phyloP scores from a whole-genome alignment of 1,140 invertebrate species.

The Drosophila pseudoananassae region DNA sequence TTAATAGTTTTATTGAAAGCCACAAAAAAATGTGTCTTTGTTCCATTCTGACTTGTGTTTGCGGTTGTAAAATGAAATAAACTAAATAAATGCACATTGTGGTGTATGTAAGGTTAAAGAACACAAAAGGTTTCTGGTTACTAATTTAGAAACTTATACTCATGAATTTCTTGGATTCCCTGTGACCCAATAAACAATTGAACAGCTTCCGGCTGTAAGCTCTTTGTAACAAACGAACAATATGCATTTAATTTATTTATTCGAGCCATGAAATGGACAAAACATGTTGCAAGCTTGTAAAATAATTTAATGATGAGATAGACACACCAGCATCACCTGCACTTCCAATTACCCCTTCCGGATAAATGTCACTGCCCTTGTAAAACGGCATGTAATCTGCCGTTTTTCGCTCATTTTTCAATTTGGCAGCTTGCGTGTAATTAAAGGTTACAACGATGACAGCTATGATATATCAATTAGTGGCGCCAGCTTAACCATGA shows the following conservation, averaged over 20 bases:
- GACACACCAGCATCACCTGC: slow-evolving; percentile 10
- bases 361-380: slow-evolving; percentile 21
- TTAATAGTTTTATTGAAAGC: neutral
- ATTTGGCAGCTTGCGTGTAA: slow-evolving; percentile 32
- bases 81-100: too few species aligned
- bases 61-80: too few species aligned
- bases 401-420: slow-evolving; percentile 37
- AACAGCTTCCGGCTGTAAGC: neutral
- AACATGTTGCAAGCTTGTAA: slow-evolving; percentile 10
- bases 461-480: slow-evolving; percentile 62
- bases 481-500: slow-evolving; percentile 45
- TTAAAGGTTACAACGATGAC: slow-evolving; percentile 37
- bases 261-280: neutral
- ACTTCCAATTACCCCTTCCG: slow-evolving; percentile 30
- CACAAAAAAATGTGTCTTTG: too few species aligned
- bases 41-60: too few species aligned
- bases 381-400: slow-evolving; percentile 48
- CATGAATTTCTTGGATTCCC: too few species aligned
- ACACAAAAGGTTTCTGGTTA: neutral
- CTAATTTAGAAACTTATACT: too few species aligned
- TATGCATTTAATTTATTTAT: neutral
- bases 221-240: neutral
- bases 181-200: too few species aligned
- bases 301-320: slow-evolving; percentile 45
- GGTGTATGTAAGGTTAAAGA: too few species aligned